Evolutionary conservation across 2,888 invertebrate genomes (phyloP), one percentile per base, ranked within the genome.

Genomic region (Drosophila lacicola): DNA sequence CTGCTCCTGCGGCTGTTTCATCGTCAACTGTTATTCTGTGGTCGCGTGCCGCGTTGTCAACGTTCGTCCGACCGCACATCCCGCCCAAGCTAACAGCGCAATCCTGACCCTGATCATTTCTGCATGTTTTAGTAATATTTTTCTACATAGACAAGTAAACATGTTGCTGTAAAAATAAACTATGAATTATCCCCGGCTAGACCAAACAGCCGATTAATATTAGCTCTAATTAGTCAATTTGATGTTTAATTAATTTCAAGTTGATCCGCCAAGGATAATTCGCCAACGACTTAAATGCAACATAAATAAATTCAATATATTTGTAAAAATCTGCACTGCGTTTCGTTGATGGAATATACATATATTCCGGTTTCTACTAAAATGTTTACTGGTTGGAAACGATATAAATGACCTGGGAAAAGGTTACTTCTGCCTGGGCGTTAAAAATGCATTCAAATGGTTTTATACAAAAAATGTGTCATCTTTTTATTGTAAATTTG

Each of bases 121-220:
- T 74, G 54, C 54, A 51, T 65, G 60, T 66, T 73, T 84, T 82
- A 88, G 82, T 64, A 73, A 84, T 88, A 88, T 84, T 88, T 86
- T 88, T 83, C 67, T 83, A 88, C 82, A 50, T 80, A 82, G 86
- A 62, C 69, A 68, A 71, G 61, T 82, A 68, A 75, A 67, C 36
- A 51, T 44, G 63, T 60, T 70, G 63, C 56, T 71, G 66, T 80
- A 62, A 67, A 49, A 64, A 45, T 47, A 42, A 65, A 45, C 29
- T 55, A 57, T 49, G 42, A 71, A 62, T 63, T 60, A 45, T 42
- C 33, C 17, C 13, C 21, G 44, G 69, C 58, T 62, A 19, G 53
- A 41, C 44, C 37, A 41, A 33, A 21, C 42, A 55, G 55, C 55
- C 46, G 39, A 21, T 42, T 64, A n/a, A 42, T 44, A 19, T 61